phyloP scores from a whole-genome alignment of 2,797 vertebrate genomes.

The Amazona ochrocephala region DNA sequence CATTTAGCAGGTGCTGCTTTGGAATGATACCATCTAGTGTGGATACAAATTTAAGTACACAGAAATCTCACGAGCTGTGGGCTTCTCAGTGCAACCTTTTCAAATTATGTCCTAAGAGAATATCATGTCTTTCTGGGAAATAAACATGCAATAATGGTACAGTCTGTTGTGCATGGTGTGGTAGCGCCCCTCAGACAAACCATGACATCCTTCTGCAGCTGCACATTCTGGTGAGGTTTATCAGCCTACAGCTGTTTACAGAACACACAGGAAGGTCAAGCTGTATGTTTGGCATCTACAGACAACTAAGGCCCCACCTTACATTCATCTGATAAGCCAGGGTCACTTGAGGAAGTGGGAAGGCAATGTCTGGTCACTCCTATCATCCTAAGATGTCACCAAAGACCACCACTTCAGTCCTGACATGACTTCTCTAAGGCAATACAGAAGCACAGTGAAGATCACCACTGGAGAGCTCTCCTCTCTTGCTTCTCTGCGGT shows the following conservation, averaged over 20 bases:
- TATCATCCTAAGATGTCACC: neutral
- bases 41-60: neutral
- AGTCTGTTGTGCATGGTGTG: neutral
- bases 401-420: neutral
- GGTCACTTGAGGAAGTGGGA: neutral
- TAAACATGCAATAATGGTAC: neutral
- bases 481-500: neutral
- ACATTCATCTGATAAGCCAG: neutral
- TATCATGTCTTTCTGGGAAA: neutral
- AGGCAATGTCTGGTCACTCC: neutral
- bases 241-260: conserved; percentile 22
- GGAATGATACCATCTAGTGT: neutral
- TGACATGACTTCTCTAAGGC: neutral
- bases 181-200: neutral
- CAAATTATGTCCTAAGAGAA: neutral
- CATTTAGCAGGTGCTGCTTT: neutral
- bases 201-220: conserved; percentile 7
- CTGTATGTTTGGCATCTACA: neutral
- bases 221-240: conserved; percentile 19
- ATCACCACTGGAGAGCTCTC: neutral
- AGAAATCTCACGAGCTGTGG: neutral
- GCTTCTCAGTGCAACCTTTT: neutral
- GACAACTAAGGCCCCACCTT: neutral
- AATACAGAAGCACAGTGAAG: neutral
- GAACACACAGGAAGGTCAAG: neutral